Base-by-base conservation (phyloP, 1,140 invertebrate species). In the Platyura marginata region DNA sequence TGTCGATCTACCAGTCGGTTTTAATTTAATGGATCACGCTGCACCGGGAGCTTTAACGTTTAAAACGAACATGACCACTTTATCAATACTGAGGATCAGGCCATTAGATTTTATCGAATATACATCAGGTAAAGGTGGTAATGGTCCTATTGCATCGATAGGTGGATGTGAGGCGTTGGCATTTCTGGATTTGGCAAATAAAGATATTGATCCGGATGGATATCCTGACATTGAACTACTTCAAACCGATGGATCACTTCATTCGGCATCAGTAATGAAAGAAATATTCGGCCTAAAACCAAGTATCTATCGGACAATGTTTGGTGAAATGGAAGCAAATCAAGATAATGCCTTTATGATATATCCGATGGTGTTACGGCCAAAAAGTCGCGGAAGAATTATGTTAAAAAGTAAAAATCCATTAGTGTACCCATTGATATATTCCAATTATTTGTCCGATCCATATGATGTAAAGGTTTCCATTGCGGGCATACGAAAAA, bases 111-210 rank as follows among this genome's bases (percentile, higher is more conserved):
- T 65, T 0, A 57, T 52, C 10, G 43, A 51, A 5, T 61, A 57
- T 11, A 60, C n/a, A 38, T 11, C n/a, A 5, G 36, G 36, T 57
- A 44, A 48, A 53, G 83, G 84, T 15, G 20, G 20, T 57, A 44
- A 48, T 53, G 83, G 83, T 15, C 82, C 82, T 0, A 52, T 85
- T 15, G 75, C 83, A 0, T 67, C 84, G 3, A 74, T 85, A 0
- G 86, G 86, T 15, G 84, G 80, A 0, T 79, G 78, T 43, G 87
- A 92, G 59, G 81, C 77, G 0, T 54, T 89, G 0, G 71, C 75
- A 2, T 89, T 87, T 50, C 64, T 79, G 47, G 74, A 87, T 47
- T 63, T 81, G 8, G 74, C 80, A 43, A 67, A 78, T 48, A 72
- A 18, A 38, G 13, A 72, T 32, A 59, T 69, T 2, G 66, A 74